phyloP scores from a whole-genome alignment of 2,888 invertebrate species.

The Hirtodrosophila histrioides region DNA sequence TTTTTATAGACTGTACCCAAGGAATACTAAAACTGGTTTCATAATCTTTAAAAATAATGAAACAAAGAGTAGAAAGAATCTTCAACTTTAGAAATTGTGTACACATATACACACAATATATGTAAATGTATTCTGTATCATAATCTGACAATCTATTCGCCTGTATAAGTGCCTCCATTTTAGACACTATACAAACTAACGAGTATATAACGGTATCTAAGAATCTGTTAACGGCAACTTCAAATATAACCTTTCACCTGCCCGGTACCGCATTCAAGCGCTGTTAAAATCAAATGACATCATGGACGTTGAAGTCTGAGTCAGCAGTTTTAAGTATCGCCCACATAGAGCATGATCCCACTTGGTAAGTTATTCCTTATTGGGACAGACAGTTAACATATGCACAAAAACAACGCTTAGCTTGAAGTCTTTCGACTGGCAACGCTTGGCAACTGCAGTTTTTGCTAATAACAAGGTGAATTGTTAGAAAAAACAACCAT shows the following conservation, averaged over 20 bases:
- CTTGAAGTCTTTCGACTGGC: background rate
- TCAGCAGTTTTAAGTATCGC: slow-evolving; percentile 28
- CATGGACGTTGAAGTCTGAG: slow-evolving; percentile 35
- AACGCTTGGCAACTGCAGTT: slow-evolving; percentile 1
- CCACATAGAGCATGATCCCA: slow-evolving; percentile 27
- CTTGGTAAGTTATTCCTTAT: slow-evolving; percentile 17
- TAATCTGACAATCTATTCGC: too few relatives aligned
- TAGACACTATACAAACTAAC: too few relatives aligned
- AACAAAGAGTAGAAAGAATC: too few relatives aligned
- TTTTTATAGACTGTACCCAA: too few relatives aligned
- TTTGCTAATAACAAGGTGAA: slow-evolving; percentile 13
- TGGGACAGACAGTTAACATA: slow-evolving; percentile 6
- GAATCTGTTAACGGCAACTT: too few relatives aligned
- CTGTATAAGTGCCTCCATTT: too few relatives aligned
- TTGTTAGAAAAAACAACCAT: background rate
- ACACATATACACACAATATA: too few relatives aligned
- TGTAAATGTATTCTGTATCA: too few relatives aligned
- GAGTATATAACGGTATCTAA: too few relatives aligned
- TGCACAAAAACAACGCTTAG: background rate
- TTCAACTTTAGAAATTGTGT: too few relatives aligned
- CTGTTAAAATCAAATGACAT: slow-evolving; percentile 21
- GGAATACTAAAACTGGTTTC: too few relatives aligned
- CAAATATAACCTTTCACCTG: background rate
- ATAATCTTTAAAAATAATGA: too few relatives aligned
- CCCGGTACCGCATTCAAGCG: background rate